phyloP scores from a whole-genome alignment of 2,113 vertebrate species.

The Hemicordylus capensis region DNA sequence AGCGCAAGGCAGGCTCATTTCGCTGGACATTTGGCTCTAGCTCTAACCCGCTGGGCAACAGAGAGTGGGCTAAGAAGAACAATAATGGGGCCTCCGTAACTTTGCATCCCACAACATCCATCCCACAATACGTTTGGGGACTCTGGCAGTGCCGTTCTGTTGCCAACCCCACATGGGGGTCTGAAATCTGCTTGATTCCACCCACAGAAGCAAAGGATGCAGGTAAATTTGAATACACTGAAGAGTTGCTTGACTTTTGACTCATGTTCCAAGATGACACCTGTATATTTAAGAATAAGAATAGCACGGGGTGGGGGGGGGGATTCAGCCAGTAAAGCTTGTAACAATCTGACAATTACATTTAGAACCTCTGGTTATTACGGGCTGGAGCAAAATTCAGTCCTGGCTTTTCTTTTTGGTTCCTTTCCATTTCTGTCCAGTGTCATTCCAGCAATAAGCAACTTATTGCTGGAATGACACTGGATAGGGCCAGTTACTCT shows the following conservation, averaged over 20 bases:
- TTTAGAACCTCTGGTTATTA: no score
- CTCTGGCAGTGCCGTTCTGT: background rate
- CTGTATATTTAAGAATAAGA: background rate
- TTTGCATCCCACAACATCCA: background rate
- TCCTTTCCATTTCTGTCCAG: no score
- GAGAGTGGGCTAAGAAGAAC: background rate
- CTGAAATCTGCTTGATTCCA: constrained; percentile 8
- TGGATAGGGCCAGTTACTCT: no score
- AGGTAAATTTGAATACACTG: background rate
- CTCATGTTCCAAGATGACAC: background rate
- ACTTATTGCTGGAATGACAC: no score
- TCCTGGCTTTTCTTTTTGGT: no score
- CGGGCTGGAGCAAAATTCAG: no score
- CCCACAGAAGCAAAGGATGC: background rate
- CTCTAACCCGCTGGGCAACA: background rate
- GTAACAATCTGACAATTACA: no score
- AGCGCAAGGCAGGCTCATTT: fast-evolving
- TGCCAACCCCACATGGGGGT: background rate
- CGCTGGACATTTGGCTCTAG: background rate
- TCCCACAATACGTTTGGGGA: background rate
- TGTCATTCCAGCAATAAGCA: no score
- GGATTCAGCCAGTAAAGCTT: no score
- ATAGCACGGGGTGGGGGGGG: no score
- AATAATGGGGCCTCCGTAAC: background rate
- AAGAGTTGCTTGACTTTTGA: background rate